Base-by-base conservation (phyloP, 1,140 invertebrate genomes). In the Heliconius hewitsoni region DNA sequence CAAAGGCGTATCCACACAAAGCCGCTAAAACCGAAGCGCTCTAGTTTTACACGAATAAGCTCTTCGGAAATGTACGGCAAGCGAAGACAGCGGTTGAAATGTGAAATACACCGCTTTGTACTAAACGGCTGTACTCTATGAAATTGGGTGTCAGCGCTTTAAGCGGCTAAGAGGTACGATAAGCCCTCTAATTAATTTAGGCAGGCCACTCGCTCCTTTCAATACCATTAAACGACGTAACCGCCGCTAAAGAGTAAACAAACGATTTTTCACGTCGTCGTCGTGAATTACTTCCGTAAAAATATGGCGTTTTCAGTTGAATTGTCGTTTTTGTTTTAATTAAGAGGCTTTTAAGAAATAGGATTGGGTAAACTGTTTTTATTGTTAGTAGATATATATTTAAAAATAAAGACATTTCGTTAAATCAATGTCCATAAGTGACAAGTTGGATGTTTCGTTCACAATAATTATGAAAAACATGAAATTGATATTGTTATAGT, bases 11-110 rank as follows among this genome's bases (percentile, higher is more conserved):
- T 85, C 82, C 79, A 87, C 80, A 85, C 82, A 88, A 87, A 91
- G 87, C 85, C 84, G 87, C 84, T 86, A 84, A 89, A 90, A 91
- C 88, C 85, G 83, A 88, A 87, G 84, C 87, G 83, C 87, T 89
- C 91, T 91, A 90, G 88, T 89, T 89, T 82, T 87, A 92, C 90
- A 93, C 86, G 90, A 91, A 88, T 93, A 91, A 92, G 91, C 91
- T 93, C 89, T 93, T 89, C 85, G 86, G 88, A 90, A 87, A 86
- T 87, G 82, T 86, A 79, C 82, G 70, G 85, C 81, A 84, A 82
- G 83, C 82, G 80, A 72, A 82, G 83, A 84, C 82, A 80, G 82
- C 82, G 79, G 81, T 74, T 78, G 57, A 78, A 82, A 80, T 71
- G 83, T 86, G 84, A 89, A 90, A 82, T 77, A 70, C 73, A 88